Conservation (phyloP, 2,113 vertebrate genomes). For the Edolisoma coerulescens region DNA sequence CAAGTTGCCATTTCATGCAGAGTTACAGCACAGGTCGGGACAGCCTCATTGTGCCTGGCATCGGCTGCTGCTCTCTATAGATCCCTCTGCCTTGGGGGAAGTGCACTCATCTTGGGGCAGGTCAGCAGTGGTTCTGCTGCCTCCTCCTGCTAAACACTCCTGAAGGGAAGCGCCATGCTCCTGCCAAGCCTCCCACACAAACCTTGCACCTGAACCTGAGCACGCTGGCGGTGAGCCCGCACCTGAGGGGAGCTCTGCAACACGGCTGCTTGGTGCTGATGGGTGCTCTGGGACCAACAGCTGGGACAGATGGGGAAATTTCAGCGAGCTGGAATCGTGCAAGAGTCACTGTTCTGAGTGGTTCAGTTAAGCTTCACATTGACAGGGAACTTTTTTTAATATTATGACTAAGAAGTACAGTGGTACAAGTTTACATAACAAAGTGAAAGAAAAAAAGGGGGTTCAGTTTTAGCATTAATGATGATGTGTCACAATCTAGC, state of each 20-base stretch:
- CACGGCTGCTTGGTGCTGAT: fast-evolving
- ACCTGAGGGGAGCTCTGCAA: not conserved
- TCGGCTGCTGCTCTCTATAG: not conserved
- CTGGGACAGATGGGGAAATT: not conserved
- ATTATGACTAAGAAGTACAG: not conserved
- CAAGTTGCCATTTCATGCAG: not conserved
- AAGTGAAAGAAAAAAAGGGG: not conserved
- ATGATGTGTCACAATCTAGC: not conserved
- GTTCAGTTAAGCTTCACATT: not conserved
- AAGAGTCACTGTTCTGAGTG: not conserved
- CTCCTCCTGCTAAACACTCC: not conserved
- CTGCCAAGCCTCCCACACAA: not conserved
- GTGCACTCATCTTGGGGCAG: not conserved
- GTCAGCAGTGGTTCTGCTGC: not conserved
- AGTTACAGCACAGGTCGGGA: not conserved
- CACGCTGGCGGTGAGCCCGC: not conserved
- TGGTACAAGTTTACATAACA: not conserved
- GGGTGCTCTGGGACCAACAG: not conserved
- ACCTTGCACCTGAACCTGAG: not conserved
- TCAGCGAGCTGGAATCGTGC: not conserved
- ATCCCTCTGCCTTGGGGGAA: not conserved
- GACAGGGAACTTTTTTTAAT: not conserved
- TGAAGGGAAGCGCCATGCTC: fast-evolving
- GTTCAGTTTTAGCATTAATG: not conserved
- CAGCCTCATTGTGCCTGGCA: fast-evolving